Percentiles rank a stretch among this genome's conserved stretches.
Conservation (phyloP, 2,888 invertebrate species). For the Pristionchus arcanus region DNA sequence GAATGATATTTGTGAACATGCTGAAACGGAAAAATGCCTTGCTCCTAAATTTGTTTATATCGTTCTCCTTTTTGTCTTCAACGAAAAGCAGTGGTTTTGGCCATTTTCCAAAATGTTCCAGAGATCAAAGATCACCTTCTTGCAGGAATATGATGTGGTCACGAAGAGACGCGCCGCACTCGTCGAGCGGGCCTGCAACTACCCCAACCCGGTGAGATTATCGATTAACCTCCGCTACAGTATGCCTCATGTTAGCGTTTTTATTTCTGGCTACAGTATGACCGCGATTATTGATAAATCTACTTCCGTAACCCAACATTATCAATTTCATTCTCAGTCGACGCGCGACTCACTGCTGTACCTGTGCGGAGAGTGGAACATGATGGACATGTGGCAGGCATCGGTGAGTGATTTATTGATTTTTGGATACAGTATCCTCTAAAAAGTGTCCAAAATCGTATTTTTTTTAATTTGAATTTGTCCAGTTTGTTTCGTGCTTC, state of each 20-base stretch:
- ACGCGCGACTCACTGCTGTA: conserved; percentile 46
- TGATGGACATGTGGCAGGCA: conserved; percentile 42
- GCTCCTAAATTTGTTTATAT: neutral
- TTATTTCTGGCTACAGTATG: too few relatives aligned
- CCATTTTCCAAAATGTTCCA: neutral
- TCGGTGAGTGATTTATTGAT: conserved; percentile 28
- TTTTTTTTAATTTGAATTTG: too few relatives aligned
- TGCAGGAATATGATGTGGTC: conserved; percentile 1
- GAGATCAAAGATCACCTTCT: conserved; percentile 12
- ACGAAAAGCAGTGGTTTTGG: too few relatives aligned
- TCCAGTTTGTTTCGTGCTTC: too few relatives aligned
- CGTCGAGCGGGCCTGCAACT: conserved; percentile 40
- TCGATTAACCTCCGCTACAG: neutral
- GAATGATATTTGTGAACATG: neutral
- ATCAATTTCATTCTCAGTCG: neutral
- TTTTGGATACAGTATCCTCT: neutral
- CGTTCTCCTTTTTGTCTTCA: too few relatives aligned
- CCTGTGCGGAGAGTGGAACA: conserved; percentile 47
- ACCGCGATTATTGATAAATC: too few relatives aligned
- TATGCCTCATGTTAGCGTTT: too few relatives aligned
- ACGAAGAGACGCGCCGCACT: neutral
- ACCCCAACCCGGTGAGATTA: conserved; percentile 49
- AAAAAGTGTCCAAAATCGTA: too few relatives aligned
- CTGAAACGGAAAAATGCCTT: neutral
- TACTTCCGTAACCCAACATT: neutral